A percentile compares a stretch with the other conserved stretches of the same genome.
These are phyloP conservation scores for Mylabris sibirica DNA, from an alignment of 2,888 invertebrate species.

Conservation along the genomic window DNA sequence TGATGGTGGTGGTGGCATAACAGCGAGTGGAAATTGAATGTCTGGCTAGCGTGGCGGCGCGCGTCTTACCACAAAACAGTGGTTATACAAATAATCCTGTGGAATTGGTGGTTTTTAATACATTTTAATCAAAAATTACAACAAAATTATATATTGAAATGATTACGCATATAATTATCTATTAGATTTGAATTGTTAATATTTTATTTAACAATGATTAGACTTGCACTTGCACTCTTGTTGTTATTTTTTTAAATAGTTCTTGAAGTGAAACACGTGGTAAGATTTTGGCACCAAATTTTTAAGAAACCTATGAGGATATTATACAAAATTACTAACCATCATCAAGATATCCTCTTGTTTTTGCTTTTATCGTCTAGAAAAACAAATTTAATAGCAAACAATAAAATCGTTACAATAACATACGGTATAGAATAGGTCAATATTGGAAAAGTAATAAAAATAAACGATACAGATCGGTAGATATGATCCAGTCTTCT, in stretches of 20 bases:
- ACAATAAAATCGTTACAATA: slow-evolving; percentile 5
- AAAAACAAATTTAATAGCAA: not conserved
- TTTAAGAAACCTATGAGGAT: slow-evolving; percentile 2
- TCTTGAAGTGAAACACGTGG: slow-evolving; percentile 27
- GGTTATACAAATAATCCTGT: slow-evolving; percentile 30
- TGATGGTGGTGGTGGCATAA: slow-evolving; percentile 54
- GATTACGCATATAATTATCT: slow-evolving; percentile 30
- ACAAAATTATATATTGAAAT: slow-evolving; percentile 20
- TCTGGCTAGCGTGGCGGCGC: slow-evolving; percentile 51
- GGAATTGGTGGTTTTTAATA: slow-evolving; percentile 22
- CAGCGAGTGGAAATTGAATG: slow-evolving; percentile 56
- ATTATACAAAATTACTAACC: slow-evolving; percentile 6
- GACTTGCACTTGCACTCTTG: slow-evolving; percentile 26
- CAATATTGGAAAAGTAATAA: slow-evolving; percentile 10
- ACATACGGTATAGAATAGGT: not conserved
- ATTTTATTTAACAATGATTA: slow-evolving; percentile 25
- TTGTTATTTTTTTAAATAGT: slow-evolving; percentile 17
- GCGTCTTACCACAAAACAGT: slow-evolving; percentile 23
- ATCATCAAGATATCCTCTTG: not conserved
- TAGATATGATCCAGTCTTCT: not conserved
- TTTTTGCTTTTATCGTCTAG: too few species aligned
- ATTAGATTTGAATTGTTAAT: slow-evolving; percentile 23
- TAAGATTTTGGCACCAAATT: slow-evolving; percentile 25
- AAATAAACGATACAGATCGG: not conserved
- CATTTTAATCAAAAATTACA: slow-evolving; percentile 20